A percentile compares a stretch with the other conserved stretches of the same genome.
phyloP scores from a whole-genome alignment of 1,140 invertebrate species.

The Platorchestia sp. region DNA sequence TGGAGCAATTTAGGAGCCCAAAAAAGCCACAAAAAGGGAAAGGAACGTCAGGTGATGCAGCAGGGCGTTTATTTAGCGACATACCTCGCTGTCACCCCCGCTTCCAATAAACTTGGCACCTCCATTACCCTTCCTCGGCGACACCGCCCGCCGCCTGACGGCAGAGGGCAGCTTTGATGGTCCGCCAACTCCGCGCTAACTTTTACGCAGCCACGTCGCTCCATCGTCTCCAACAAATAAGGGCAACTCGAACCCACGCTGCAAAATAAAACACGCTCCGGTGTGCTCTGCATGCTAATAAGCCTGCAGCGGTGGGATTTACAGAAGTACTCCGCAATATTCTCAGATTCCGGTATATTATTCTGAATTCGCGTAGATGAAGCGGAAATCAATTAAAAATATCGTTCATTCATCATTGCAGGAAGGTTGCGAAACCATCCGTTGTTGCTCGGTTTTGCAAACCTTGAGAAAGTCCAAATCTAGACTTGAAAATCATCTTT shows the following conservation, averaged over 20 bases:
- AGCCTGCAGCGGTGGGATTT: neutral
- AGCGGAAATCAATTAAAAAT: neutral
- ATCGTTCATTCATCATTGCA: neutral
- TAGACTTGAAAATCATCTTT: neutral
- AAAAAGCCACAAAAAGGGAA: constrained; percentile 9
- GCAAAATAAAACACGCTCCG: neutral
- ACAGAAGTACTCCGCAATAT: neutral
- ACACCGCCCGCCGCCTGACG: neutral
- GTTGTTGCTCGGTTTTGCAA: neutral
- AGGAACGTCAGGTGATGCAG: constrained; percentile 23
- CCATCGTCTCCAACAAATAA: neutral
- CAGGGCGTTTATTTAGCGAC: constrained; percentile 12
- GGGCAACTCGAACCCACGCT: neutral
- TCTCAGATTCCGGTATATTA: neutral
- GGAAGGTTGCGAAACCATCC: neutral
- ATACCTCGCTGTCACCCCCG: constrained; percentile 27
- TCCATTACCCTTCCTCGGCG: neutral
- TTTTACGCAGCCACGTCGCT: neutral
- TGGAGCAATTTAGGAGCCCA: constrained; percentile 14
- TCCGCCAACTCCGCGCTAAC: neutral
- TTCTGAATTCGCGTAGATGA: neutral
- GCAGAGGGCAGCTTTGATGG: neutral
- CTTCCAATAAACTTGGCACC: constrained; percentile 39
- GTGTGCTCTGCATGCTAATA: neutral
- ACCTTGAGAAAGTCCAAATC: neutral